Evolutionary conservation across 2,113 vertebrate genomes (phyloP).

Genomic region (Ptilonorhynchus violaceus): DNA sequence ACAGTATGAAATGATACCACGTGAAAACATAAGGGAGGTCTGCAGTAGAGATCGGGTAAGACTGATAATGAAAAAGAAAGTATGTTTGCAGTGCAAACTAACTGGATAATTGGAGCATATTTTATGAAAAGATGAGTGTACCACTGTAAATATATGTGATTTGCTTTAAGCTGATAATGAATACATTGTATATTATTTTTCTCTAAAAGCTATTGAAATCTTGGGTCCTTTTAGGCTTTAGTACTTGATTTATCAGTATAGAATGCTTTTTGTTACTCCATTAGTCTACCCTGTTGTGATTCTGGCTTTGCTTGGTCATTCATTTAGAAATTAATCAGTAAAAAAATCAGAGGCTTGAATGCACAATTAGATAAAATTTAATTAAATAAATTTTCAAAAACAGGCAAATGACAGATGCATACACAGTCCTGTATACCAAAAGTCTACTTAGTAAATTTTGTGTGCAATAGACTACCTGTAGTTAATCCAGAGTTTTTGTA

Average conservation of each 20-base stretch:
- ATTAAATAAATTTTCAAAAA: background rate
- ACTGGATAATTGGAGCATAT: background rate
- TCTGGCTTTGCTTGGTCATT: background rate
- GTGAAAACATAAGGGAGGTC: background rate
- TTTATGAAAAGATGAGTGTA: background rate
- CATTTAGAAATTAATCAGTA: background rate
- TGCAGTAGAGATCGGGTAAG: background rate
- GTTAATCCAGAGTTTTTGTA: background rate
- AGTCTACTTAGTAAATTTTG: background rate
- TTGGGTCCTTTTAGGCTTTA: background rate
- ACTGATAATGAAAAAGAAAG: background rate
- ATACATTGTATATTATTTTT: background rate
- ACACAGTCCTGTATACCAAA: background rate
- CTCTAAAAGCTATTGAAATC: background rate
- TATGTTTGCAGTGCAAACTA: background rate
- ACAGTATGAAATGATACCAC: background rate
- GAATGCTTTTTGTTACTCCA: background rate
- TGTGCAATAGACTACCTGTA: background rate
- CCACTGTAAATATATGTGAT: background rate
- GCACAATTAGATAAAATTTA: background rate
- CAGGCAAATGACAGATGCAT: background rate
- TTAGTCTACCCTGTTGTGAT: background rate
- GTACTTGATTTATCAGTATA: background rate
- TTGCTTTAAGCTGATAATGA: background rate
- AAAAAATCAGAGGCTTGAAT: background rate